Evolutionary conservation across 2,797 vertebrate genomes (phyloP).

Genomic region (Cirrhinus mrigala): DNA sequence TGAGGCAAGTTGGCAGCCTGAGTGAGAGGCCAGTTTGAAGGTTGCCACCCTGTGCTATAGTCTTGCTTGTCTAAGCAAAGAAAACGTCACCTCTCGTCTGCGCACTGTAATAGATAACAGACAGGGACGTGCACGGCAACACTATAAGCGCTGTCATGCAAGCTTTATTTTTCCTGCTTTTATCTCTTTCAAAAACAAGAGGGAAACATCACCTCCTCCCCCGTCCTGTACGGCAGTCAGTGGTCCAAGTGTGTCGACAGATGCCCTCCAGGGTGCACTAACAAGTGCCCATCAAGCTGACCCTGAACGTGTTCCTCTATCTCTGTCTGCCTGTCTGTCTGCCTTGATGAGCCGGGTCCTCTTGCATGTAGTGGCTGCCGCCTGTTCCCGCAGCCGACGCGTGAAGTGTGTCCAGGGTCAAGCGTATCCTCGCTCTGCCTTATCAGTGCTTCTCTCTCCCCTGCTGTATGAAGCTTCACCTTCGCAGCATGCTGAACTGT

Average conservation of each 20-base stretch:
- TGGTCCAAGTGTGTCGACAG: conserved; percentile 39
- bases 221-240: conserved; percentile 33
- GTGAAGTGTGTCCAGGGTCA: conserved; percentile 54
- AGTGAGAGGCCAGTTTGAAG: conserved; percentile 79
- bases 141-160: conserved; percentile 66
- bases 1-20: conserved; percentile 75
- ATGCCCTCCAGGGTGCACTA: conserved; percentile 49
- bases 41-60: conserved; percentile 81
- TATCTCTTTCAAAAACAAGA: conserved; percentile 42
- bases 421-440: conserved; percentile 38
- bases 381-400: conserved; percentile 52
- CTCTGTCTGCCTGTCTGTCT: conserved; percentile 67
- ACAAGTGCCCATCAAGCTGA: conserved; percentile 53
- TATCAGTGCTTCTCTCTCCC: conserved; percentile 39
- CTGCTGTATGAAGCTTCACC: conserved; percentile 25
- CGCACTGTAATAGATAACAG: conserved; percentile 82
- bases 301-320: conserved; percentile 61
- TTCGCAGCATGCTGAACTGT: conserved; percentile 30
- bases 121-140: conserved; percentile 78
- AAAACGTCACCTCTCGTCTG: conserved; percentile 80
- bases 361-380: conserved; percentile 38
- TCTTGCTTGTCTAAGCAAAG: conserved; percentile 85
- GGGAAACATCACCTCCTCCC: not conserved
- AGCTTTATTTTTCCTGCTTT: conserved; percentile 48
- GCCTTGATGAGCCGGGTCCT: conserved; percentile 54